A percentile compares a stretch with the other conserved stretches of the same genome.
phyloP scores from a whole-genome alignment of 2,113 vertebrate species.

The Hydrochoerus hydrochaeris region DNA sequence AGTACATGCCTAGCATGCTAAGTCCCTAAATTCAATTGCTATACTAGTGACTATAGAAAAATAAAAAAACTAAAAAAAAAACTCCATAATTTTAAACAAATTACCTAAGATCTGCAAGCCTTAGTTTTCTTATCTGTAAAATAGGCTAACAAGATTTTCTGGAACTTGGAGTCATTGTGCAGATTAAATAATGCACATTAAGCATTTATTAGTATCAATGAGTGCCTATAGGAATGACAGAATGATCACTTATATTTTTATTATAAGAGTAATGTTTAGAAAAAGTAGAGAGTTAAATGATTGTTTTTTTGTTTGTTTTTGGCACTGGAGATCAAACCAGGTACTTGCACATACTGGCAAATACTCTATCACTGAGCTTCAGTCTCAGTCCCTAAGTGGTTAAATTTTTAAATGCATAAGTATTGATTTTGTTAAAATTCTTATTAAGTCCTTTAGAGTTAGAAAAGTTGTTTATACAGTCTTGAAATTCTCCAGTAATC shows the following conservation, averaged over 20 bases:
- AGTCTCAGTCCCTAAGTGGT: neutral
- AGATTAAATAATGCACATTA: conserved; percentile 31
- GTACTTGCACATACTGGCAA: neutral
- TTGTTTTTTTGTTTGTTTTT: neutral
- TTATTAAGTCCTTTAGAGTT: neutral
- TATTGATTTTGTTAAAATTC: conserved; percentile 20
- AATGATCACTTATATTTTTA: conserved; percentile 8
- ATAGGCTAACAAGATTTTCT: neutral
- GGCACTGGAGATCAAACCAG: neutral
- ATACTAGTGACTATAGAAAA: neutral
- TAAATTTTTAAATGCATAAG: neutral
- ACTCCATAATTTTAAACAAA: conserved; percentile 15
- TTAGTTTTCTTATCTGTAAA: conserved; percentile 31
- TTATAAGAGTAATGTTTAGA: neutral
- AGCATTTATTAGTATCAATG: neutral
- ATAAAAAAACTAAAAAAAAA: neutral
- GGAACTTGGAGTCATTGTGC: conserved; percentile 8
- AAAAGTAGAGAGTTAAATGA: conserved; percentile 38
- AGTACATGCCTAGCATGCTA: neutral
- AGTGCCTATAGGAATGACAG: neutral
- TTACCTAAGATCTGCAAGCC: neutral
- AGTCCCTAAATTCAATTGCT: neutral
- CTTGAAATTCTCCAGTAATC: neutral
- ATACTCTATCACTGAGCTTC: neutral
- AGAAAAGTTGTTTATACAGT: conserved; percentile 16